Percentiles rank a stretch among this genome's conserved stretches.
Conservation (phyloP, 2,113 vertebrate genomes). For the Oreochromis aureus region DNA sequence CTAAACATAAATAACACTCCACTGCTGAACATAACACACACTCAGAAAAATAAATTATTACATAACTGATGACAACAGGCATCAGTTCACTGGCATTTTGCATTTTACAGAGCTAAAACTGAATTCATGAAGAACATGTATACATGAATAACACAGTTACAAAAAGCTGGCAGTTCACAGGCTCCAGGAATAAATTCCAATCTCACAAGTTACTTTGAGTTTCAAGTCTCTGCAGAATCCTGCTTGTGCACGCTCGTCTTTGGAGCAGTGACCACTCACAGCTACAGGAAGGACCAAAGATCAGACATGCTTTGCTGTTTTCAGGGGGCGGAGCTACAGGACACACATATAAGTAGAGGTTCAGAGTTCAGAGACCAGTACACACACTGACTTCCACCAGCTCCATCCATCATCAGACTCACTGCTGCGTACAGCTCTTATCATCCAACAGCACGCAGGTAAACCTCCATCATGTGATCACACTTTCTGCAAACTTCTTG, state of each 20-base stretch:
- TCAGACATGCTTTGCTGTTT: fast-evolving
- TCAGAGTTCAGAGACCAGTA: not conserved
- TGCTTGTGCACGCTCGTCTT: fast-evolving
- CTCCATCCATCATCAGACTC: not conserved
- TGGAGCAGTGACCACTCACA: not conserved
- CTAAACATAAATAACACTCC: too few species aligned
- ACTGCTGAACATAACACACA: too few species aligned
- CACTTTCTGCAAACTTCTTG: too few species aligned
- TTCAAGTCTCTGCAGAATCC: not conserved
- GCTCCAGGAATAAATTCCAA: too few species aligned
- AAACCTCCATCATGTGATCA: not conserved
- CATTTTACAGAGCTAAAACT: not conserved
- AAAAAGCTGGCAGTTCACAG: not conserved
- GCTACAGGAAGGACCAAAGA: not conserved
- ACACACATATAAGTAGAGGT: not conserved
- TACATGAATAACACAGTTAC: not conserved
- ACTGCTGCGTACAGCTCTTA: not conserved
- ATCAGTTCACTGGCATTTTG: not conserved
- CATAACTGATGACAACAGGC: fast-evolving
- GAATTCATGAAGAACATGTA: not conserved
- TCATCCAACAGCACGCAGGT: not conserved
- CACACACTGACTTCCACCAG: not conserved
- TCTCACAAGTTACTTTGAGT: fast-evolving
- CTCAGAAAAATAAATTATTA: fast-evolving
- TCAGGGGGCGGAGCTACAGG: not conserved